phyloP scores from a whole-genome alignment of 2,113 vertebrate species.

The Geococcyx californianus region DNA sequence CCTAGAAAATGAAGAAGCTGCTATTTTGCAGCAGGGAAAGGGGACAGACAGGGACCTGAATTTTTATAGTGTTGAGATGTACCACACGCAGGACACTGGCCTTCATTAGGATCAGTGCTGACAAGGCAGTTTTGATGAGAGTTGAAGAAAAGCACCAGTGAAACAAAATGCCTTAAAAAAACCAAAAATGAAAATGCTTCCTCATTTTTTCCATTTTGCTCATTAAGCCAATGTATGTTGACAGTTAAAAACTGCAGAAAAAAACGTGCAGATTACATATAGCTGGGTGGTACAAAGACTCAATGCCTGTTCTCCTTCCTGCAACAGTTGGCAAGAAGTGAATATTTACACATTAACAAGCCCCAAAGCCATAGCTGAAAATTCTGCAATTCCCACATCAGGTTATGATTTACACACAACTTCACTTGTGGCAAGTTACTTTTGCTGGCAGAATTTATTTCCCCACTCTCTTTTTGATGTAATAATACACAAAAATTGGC shows the following conservation, averaged over 20 bases:
- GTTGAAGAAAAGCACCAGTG: background rate
- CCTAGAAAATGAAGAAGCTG: background rate
- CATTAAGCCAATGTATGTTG: background rate
- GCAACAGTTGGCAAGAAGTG: background rate
- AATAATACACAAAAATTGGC: background rate
- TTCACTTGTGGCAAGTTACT: background rate
- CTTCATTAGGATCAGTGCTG: background rate
- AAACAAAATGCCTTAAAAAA: background rate
- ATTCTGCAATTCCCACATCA: background rate
- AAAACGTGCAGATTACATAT: background rate
- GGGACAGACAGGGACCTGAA: background rate
- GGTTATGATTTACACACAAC: background rate
- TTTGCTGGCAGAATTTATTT: background rate
- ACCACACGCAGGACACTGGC: background rate
- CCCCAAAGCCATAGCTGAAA: background rate
- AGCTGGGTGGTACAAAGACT: background rate
- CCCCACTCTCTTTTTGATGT: background rate
- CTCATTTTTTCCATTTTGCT: background rate
- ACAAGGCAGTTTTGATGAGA: background rate
- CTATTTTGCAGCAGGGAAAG: background rate
- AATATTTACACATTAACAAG: background rate
- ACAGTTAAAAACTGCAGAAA: background rate
- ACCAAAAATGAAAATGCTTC: fast-evolving
- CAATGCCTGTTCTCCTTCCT: background rate
- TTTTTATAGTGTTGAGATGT: background rate